These are phyloP conservation scores for Oasisia sp. DNA, from an alignment of 2,888 invertebrate genomes.

Conservation along the genomic window DNA sequence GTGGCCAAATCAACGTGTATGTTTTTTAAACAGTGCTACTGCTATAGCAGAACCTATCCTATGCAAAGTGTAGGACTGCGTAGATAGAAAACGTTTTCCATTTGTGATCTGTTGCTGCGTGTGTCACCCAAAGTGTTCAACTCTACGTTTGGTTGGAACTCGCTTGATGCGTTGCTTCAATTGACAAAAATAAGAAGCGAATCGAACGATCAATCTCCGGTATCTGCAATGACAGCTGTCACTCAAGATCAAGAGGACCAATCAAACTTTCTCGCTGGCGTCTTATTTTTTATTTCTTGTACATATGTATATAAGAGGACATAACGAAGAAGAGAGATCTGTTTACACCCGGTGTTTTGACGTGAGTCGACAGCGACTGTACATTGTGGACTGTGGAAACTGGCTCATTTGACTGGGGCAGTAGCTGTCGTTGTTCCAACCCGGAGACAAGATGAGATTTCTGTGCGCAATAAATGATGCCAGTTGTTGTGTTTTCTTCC, in stretches of 20 bases:
- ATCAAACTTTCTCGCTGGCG: background rate
- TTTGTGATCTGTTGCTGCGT: background rate
- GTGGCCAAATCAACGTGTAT: background rate
- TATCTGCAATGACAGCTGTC: background rate
- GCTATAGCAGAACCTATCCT: background rate
- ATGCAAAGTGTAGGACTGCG: background rate
- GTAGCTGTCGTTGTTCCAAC: background rate
- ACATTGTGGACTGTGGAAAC: background rate
- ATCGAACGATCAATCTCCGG: background rate
- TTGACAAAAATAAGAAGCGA: background rate
- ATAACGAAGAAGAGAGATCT: background rate
- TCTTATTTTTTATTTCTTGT: background rate
- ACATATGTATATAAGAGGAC: background rate
- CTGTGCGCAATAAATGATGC: background rate
- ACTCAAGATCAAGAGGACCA: background rate
- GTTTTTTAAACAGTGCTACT: background rate
- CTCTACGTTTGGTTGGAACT: background rate
- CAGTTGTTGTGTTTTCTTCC: background rate
- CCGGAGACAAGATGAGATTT: background rate
- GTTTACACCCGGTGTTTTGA: background rate
- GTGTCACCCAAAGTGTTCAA: background rate
- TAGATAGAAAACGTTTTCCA: background rate
- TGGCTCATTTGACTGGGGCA: background rate
- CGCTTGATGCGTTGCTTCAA: background rate
- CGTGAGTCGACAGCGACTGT: background rate